Evolutionary conservation across 2,113 vertebrate genomes (phyloP).

Genomic region (Nematolebias whitei): DNA sequence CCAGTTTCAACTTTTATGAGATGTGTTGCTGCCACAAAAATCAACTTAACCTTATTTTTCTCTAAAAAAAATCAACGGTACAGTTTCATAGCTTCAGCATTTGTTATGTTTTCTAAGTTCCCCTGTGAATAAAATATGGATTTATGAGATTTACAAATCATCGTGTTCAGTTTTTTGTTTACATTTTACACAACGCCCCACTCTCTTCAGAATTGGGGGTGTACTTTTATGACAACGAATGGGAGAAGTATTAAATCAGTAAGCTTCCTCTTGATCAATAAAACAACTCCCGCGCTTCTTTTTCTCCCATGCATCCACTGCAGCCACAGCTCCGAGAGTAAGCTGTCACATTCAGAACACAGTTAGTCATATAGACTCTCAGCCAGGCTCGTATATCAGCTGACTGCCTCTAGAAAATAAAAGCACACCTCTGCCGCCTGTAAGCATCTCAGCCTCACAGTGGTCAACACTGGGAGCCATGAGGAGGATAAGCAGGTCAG

Average conservation of each 20-base stretch:
- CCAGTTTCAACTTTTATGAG: no score
- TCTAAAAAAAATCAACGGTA: no score
- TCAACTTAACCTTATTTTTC: no score
- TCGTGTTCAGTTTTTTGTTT: no score
- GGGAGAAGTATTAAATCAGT: background rate
- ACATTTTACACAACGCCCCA: no score
- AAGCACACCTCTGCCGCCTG: slow-evolving; percentile 17
- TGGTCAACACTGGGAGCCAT: slow-evolving; percentile 47
- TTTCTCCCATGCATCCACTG: slow-evolving; percentile 49
- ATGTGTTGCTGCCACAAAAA: no score
- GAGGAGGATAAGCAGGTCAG: slow-evolving; percentile 65
- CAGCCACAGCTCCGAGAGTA: slow-evolving; percentile 24
- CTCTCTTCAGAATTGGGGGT: no score
- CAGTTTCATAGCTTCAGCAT: no score
- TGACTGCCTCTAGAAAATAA: slow-evolving; percentile 20
- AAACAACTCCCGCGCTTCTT: slow-evolving; percentile 39
- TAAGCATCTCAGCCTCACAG: slow-evolving; percentile 41
- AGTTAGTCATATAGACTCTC: slow-evolving; percentile 3
- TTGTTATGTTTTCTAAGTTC: no score
- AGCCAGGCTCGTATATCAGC: slow-evolving; percentile 17
- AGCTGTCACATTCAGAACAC: slow-evolving; percentile 21
- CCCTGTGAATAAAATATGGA: no score
- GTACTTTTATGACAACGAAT: slow-evolving; percentile 15
- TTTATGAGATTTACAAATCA: no score
- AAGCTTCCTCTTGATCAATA: slow-evolving; percentile 41